These are phyloP conservation scores for Amiota mariae DNA, from an alignment of 2,888 invertebrate genomes.

Conservation along the genomic window DNA sequence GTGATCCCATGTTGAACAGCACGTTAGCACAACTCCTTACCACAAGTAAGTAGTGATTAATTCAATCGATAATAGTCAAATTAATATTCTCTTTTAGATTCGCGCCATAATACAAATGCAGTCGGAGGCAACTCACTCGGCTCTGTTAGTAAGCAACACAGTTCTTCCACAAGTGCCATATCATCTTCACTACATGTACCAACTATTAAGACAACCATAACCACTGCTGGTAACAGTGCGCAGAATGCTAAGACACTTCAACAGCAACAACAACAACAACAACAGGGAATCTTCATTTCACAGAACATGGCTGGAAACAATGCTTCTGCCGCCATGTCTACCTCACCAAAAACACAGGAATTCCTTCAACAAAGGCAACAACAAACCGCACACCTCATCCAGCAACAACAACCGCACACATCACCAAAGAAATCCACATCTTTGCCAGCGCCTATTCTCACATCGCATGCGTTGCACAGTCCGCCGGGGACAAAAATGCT, in stretches of 20 bases:
- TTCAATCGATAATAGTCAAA: neutral
- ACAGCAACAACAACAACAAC: conserved; percentile 46
- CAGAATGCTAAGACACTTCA: conserved; percentile 40
- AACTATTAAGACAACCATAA: conserved; percentile 26
- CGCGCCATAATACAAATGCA: conserved; percentile 54
- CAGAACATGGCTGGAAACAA: conserved; percentile 15
- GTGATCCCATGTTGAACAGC: conserved; percentile 85
- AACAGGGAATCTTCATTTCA: conserved; percentile 39
- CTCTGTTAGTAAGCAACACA: conserved; percentile 50
- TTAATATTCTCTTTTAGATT: conserved; percentile 38
- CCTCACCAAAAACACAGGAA: conserved; percentile 17
- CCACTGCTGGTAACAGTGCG: conserved; percentile 34
- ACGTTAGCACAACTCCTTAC: conserved; percentile 89
- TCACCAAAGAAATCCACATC: conserved; percentile 72
- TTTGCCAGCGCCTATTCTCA: conserved; percentile 62
- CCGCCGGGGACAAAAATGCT: conserved; percentile 65
- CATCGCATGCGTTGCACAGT: conserved; percentile 63
- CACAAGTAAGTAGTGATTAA: conserved; percentile 56
- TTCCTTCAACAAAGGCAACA: conserved; percentile 22
- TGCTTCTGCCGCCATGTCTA: conserved; percentile 22
- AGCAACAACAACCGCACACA: conserved; percentile 57
- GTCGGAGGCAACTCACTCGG: conserved; percentile 43
- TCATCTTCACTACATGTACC: conserved; percentile 45
- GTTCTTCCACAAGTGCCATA: conserved; percentile 67
- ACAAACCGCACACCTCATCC: conserved; percentile 74